phyloP scores from a whole-genome alignment of 2,113 vertebrate species.

The Lophotis ruficrista region DNA sequence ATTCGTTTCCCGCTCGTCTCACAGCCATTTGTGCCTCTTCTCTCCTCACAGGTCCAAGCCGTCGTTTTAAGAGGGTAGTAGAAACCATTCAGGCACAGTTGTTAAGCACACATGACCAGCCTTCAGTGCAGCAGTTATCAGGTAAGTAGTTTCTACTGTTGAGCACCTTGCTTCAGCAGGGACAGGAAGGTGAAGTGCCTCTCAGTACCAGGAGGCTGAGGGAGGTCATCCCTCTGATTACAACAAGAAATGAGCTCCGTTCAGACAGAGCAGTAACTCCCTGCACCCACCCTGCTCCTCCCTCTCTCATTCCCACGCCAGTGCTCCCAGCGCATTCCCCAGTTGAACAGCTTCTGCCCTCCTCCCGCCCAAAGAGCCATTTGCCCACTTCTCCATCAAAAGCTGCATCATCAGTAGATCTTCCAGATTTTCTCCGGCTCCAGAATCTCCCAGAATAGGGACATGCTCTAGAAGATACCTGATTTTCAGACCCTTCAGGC shows the following conservation, averaged over 20 bases:
- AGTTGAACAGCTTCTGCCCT: conserved; percentile 33
- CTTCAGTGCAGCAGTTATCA: conserved; percentile 94
- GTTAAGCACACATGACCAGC: conserved; percentile 97
- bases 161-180: conserved; percentile 60
- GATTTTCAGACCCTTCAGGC: conserved; percentile 44
- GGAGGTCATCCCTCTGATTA: conserved; percentile 33
- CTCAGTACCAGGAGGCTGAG: conserved; percentile 18
- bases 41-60: conserved; percentile 88
- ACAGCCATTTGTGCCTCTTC: not conserved
- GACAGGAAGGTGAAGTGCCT: conserved; percentile 53
- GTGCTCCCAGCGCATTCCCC: conserved; percentile 36
- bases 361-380: conserved; percentile 64
- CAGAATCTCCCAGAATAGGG: not conserved
- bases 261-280: conserved; percentile 46
- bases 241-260: not conserved
- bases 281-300: conserved; percentile 17
- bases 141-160: conserved; percentile 83
- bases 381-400: conserved; percentile 65
- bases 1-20: not conserved
- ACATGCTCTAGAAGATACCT: not conserved
- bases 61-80: conserved; percentile 98
- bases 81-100: conserved; percentile 99
- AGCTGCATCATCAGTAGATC: conserved; percentile 44
- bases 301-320: conserved; percentile 47
- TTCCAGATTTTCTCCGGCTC: not conserved